Evolutionary conservation across 2,888 invertebrate genomes (phyloP), one percentile per base, ranked within the genome.

Genomic region (Neuroscelio doddi): DNA sequence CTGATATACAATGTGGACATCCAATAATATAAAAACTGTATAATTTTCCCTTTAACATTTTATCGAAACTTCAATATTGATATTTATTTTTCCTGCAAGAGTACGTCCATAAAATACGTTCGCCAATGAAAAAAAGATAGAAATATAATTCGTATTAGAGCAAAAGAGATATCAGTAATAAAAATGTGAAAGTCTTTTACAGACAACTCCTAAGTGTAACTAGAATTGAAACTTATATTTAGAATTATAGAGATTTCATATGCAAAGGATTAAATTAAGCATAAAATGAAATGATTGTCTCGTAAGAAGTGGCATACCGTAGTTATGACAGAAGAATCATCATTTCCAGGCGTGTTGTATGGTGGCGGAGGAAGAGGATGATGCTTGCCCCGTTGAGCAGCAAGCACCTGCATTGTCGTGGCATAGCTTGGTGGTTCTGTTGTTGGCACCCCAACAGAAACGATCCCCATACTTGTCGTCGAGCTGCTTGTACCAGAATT

Each of bases 381-480:
- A 65, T 89, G 88, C 82, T 90, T 88, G 21, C 90, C 91, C 49
- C 92, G 86, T 81, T 91, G 89, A 45, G 89, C 91, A 5, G 92
- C 92, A 61, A 92, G 85, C 12, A 91, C 92, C 72, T 89, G 88
- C 91, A 97, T 95, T 39, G 94, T 94, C 78, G 93, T 94, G 9
- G 95, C 95, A 84, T 96, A 96, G 81, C 94, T 95, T 3, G 96
- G 96, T 0, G 96, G 96, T 80, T 96, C 95, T 30, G 93, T 93
- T 36, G 94, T 93, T 12, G 92, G 93, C 26, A 92, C 89, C 66
- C 89, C 86, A 1, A 83, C 74, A 71, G 82, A 50, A 3, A 78
- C 74, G 16, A 78, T 78, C 5, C 77, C 75, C 8, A 80, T 73
- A 16, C 76, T 78, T 3, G 78, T 68, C n/a, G 78, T 71, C 5